Base-by-base conservation (phyloP, 2,797 vertebrate genomes). In the Enteromius afrohamiltoni region DNA sequence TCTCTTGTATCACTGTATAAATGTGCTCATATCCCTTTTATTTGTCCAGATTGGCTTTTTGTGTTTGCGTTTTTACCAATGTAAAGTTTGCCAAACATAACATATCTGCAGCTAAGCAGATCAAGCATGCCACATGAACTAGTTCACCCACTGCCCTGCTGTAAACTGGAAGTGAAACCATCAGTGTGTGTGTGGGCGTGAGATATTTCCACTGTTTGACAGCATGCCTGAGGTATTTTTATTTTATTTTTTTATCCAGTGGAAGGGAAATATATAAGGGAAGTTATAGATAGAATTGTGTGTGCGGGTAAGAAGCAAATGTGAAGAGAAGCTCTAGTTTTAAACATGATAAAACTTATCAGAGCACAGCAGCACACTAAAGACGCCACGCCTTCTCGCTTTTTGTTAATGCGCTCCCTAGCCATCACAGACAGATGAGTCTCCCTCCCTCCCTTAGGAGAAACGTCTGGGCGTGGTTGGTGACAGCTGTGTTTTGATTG, bases 261-360 rank as follows among this genome's bases (percentile, higher is more conserved):
- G 10, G 3, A 75, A 29, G 16, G 23, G 45, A 77, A 83, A 77
- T 58, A 37, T 40, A 16, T 51, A 45, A 40, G 62, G 23, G 60
- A 68, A 55, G 11, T 76, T 53, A 73, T 40, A 79, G 76, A 68
- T 49, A 10, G n/a, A 45, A 47, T 40, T 64, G 21, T 49, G 42
- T 65, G 3, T 68, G 31, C 8, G 40, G 40, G 40, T 42, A 60
- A 88, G 31, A 74, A 58, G 21, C 9, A 29, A 19, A 4, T 87
- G 74, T 85, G 81, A 79, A 31, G 19, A 37, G 64, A 16, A 64
- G 29, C 23, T 34, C 34, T 73, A 58, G 79, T 81, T 55, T 83
- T 69, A 85, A 85, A 83, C 45, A 40, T 64, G 95, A 93, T 95
- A 93, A 95, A 86, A 77, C 83, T 94, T 96, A 95, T 96, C 95